phyloP scores from a whole-genome alignment of 2,797 vertebrate genomes.

The Triplophysa yarkandensis region DNA sequence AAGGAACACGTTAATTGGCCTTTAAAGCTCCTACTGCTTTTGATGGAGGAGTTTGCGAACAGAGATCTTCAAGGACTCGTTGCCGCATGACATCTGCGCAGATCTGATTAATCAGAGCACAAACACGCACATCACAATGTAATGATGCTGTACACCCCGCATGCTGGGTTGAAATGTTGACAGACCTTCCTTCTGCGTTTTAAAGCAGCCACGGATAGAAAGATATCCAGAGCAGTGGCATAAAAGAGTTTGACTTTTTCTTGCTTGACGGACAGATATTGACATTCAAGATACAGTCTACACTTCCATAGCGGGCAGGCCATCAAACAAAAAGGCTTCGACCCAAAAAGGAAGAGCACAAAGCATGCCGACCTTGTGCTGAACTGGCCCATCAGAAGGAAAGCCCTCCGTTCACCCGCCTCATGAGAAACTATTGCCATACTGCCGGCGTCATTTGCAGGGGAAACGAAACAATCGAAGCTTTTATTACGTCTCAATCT shows the following conservation, averaged over 20 bases:
- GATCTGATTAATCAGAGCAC: neutral
- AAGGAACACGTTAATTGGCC: conserved; percentile 39
- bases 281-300: conserved; percentile 44
- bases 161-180: neutral
- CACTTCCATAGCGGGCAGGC: conserved; percentile 36
- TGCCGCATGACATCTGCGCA: neutral
- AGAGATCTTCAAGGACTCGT: neutral
- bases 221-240: conserved; percentile 6
- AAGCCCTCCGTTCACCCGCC: conserved; percentile 25
- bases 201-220: neutral
- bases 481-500: conserved; percentile 41
- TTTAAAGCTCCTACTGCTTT: conserved; percentile 36
- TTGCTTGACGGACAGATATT: conserved; percentile 21
- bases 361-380: conserved; percentile 26
- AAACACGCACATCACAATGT: neutral
- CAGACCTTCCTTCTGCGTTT: conserved; percentile 9
- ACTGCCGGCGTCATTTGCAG: conserved; percentile 21
- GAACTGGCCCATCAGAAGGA: conserved; percentile 23
- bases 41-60: conserved; percentile 12
- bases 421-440: conserved; percentile 27
- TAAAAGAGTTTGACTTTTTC: conserved; percentile 12
- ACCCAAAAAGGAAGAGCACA: conserved; percentile 37
- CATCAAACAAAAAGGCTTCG: conserved; percentile 48
- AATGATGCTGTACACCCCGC: neutral
- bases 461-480: conserved; percentile 44